These are phyloP conservation scores for Diaperis boleti DNA, from an alignment of 2,888 invertebrate species.

Conservation along the genomic window DNA sequence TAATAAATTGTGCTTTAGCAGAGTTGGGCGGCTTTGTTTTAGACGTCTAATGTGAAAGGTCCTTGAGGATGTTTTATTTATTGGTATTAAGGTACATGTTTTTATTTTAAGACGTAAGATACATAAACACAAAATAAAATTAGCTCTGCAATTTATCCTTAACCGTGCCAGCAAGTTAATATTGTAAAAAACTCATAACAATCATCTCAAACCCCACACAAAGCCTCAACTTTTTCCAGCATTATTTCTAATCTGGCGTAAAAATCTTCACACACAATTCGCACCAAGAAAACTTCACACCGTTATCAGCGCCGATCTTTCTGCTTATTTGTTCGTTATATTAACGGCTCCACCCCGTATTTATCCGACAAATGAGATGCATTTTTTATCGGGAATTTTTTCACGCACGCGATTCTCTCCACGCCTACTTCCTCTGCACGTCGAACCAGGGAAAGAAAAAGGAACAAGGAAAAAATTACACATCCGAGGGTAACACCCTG, in stretches of 20 bases:
- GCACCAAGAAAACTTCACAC: slow-evolving; percentile 59
- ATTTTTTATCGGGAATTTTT: slow-evolving; percentile 64
- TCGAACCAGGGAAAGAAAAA: slow-evolving; percentile 31
- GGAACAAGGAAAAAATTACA: slow-evolving; percentile 29
- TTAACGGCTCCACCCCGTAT: slow-evolving; percentile 57
- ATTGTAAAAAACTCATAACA: too few species aligned
- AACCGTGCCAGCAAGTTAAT: too few species aligned
- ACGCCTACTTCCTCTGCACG: slow-evolving; percentile 60
- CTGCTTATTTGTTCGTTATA: slow-evolving; percentile 58
- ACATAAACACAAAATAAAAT: too few species aligned
- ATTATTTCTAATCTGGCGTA: slow-evolving; percentile 63
- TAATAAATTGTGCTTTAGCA: too few species aligned
- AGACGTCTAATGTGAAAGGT: too few species aligned
- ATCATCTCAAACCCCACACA: too few species aligned
- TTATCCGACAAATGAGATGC: slow-evolving; percentile 57
- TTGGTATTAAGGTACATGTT: too few species aligned
- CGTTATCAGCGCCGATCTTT: slow-evolving; percentile 50
- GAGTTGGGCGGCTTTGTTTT: too few species aligned
- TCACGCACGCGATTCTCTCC: slow-evolving; percentile 62
- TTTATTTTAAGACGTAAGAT: too few species aligned
- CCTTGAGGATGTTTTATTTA: too few species aligned
- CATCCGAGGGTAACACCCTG: slow-evolving; percentile 23
- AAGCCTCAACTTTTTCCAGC: too few species aligned
- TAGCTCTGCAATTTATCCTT: too few species aligned
- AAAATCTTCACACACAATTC: slow-evolving; percentile 64